These are phyloP conservation scores for Copidosoma aretas DNA, from an alignment of 2,888 invertebrate genomes.

Conservation along the genomic window DNA sequence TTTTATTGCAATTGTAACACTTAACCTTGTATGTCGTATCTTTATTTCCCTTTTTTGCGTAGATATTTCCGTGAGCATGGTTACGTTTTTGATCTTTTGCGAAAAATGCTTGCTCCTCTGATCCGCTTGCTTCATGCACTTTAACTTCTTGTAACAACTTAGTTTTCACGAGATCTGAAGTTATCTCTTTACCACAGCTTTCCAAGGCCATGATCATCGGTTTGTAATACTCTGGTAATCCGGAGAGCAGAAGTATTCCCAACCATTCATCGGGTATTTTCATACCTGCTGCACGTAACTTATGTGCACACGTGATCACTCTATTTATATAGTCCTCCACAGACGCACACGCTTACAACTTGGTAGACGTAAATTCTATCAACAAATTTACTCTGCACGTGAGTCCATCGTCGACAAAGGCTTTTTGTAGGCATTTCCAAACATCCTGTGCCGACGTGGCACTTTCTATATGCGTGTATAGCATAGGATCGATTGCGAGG, in stretches of 20 bases:
- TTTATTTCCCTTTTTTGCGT: not conserved
- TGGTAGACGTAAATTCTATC: not conserved
- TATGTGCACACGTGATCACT: not conserved
- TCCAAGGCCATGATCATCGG: not conserved
- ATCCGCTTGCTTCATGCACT: not conserved
- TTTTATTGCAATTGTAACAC: not conserved
- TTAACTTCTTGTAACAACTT: not conserved
- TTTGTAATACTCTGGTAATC: not conserved
- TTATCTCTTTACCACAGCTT: not conserved
- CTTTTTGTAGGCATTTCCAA: too few species aligned
- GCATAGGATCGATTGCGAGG: too few species aligned
- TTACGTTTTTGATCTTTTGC: not conserved
- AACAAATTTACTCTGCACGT: slow-evolving; percentile 1
- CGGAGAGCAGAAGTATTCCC: not conserved
- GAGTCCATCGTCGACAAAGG: too few species aligned
- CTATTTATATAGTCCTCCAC: not conserved
- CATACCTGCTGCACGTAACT: not conserved
- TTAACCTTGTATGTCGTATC: not conserved
- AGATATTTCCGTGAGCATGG: not conserved
- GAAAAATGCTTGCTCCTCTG: not conserved
- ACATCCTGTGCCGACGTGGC: too few species aligned
- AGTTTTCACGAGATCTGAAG: not conserved
- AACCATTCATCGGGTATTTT: not conserved
- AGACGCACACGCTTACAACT: not conserved
- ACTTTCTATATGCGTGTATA: too few species aligned